These are phyloP conservation scores for Eulithis testata DNA, from an alignment of 2,888 invertebrate species.

Conservation along the genomic window DNA sequence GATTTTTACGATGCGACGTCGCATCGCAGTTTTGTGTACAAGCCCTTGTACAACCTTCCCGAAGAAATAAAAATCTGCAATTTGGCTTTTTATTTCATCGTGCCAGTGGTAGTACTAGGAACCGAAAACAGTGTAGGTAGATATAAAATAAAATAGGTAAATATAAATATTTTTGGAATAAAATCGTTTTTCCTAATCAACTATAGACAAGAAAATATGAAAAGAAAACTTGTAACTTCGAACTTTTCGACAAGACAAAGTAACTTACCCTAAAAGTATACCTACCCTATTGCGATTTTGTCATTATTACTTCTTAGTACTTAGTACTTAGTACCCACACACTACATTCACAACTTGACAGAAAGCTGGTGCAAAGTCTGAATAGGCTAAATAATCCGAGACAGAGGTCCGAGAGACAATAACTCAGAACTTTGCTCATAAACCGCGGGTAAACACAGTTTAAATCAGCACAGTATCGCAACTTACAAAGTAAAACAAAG, in stretches of 20 bases:
- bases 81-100: too few species aligned
- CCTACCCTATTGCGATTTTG: too few species aligned
- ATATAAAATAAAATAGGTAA: neutral
- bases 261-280: too few species aligned
- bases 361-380: neutral
- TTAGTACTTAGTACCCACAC: too few species aligned
- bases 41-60: too few species aligned
- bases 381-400: slow-evolving; percentile 39
- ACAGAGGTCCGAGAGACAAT: slow-evolving; percentile 46
- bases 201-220: too few species aligned
- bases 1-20: too few species aligned
- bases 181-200: neutral
- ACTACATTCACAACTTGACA: neutral
- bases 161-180: neutral
- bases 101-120: too few species aligned
- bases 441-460: slow-evolving; percentile 54
- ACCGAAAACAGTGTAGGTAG: too few species aligned
- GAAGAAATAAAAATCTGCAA: too few species aligned
- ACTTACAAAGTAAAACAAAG: slow-evolving; percentile 44
- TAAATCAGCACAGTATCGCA: slow-evolving; percentile 49
- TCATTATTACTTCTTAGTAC: too few species aligned
- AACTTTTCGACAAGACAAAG: neutral
- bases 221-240: neutral
- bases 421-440: slow-evolving; percentile 57
- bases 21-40: too few species aligned